phyloP scores from a whole-genome alignment of 2,113 vertebrate species.

The Onychorhynchus coronatus region DNA sequence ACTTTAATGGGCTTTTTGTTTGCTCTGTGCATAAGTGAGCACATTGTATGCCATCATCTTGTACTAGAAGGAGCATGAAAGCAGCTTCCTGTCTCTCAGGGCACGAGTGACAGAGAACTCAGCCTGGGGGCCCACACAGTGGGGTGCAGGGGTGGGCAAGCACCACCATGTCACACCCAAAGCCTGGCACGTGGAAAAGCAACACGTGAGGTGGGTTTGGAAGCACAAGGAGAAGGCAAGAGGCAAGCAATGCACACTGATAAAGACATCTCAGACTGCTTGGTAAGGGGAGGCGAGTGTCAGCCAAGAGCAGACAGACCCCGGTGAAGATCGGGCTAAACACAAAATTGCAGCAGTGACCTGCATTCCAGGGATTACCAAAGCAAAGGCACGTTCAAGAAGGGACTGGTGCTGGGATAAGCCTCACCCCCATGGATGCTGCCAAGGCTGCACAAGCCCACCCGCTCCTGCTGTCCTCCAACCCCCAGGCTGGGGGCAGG shows the following conservation, averaged over 20 bases:
- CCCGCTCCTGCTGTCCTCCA: not conserved
- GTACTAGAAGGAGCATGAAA: not conserved
- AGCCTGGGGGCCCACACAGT: rapidly evolving
- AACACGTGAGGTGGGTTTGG: not conserved
- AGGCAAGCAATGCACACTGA: not conserved
- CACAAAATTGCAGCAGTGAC: not conserved
- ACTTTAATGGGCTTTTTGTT: not conserved
- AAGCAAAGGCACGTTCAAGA: not conserved
- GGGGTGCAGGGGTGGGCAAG: not conserved
- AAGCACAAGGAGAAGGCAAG: not conserved
- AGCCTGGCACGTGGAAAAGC: not conserved
- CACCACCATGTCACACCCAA: not conserved
- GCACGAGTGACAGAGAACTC: not conserved
- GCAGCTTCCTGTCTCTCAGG: not conserved
- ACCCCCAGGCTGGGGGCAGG: not conserved
- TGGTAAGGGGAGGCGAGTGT: not conserved
- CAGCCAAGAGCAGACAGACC: not conserved
- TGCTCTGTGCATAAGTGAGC: not conserved
- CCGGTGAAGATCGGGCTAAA: not conserved
- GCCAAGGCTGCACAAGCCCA: no score
- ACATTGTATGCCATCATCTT: not conserved
- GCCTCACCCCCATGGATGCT: not conserved
- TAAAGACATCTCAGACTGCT: not conserved
- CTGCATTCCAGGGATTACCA: not conserved
- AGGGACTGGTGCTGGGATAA: not conserved